Percentiles rank a stretch among this genome's conserved stretches.
Conservation (phyloP, 2,888 invertebrate species). For the Andrena trimmerana region DNA sequence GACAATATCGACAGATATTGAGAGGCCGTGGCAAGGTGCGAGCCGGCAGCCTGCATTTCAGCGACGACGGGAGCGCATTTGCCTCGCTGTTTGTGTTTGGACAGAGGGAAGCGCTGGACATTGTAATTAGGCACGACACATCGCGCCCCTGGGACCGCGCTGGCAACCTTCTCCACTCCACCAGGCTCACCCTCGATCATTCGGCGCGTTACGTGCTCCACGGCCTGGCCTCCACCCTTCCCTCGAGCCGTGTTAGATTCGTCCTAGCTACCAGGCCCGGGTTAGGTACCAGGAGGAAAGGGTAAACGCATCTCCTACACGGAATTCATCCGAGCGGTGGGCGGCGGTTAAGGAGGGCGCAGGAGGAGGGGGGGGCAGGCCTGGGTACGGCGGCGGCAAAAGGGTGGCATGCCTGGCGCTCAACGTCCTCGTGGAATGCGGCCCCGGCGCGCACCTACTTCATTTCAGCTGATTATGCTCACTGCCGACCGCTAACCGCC, state of each 20-base stretch:
- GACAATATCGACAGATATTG: constrained; percentile 79
- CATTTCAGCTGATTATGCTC: constrained; percentile 81
- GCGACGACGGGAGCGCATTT: constrained; percentile 76
- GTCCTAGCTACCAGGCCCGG: neutral
- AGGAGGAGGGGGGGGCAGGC: constrained; percentile 19
- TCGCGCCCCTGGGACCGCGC: constrained; percentile 81
- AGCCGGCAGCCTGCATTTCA: constrained; percentile 63
- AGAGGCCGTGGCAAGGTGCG: constrained; percentile 71
- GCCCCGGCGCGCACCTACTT: constrained; percentile 78
- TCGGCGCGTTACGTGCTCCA: constrained; percentile 24
- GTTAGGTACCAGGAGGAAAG: constrained; percentile 11
- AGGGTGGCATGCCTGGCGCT: constrained; percentile 32
- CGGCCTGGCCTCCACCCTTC: neutral
- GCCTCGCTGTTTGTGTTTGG: constrained; percentile 82
- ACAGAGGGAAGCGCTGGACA: constrained; percentile 81
- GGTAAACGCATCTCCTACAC: constrained; percentile 27
- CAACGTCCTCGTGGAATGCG: constrained; percentile 66
- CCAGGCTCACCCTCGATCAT: constrained; percentile 52
- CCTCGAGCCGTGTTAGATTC: constrained; percentile 2
- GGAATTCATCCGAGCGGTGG: constrained; percentile 29
- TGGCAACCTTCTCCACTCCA: constrained; percentile 40
- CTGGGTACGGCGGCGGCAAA: constrained; percentile 11
- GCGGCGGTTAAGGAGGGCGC: constrained; percentile 20
- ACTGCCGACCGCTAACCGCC: constrained; percentile 45
- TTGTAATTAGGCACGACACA: constrained; percentile 85